Percentiles rank a stretch among this genome's conserved stretches.
These are phyloP conservation scores for Tachina fera DNA, from an alignment of 2,888 invertebrate species.

Conservation along the genomic window DNA sequence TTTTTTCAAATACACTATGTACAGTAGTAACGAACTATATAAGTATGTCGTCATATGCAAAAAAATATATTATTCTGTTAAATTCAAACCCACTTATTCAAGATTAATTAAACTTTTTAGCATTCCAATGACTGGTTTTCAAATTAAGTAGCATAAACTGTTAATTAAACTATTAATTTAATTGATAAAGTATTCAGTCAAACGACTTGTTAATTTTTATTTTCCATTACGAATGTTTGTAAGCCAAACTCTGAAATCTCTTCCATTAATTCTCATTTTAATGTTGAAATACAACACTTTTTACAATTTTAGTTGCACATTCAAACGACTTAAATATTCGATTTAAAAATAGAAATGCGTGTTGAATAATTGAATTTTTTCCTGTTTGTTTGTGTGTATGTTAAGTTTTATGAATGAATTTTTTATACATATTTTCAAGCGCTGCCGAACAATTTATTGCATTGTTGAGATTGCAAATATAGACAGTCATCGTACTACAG, in stretches of 20 bases:
- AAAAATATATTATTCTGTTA: no score
- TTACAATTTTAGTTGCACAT: constrained; percentile 3
- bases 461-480: constrained; percentile 49
- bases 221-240: background rate
- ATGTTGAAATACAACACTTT: background rate
- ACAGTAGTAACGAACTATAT: no score
- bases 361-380: constrained; percentile 42
- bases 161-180: constrained; percentile 28
- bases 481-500: background rate
- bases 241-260: background rate
- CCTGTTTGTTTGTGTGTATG: constrained; percentile 11
- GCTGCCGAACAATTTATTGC: constrained; percentile 51
- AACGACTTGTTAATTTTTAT: background rate
- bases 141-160: constrained; percentile 18
- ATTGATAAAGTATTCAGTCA: background rate
- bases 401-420: constrained; percentile 50
- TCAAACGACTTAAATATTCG: constrained; percentile 1
- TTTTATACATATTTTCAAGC: background rate
- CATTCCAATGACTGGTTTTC: constrained; percentile 3
- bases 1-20: no score
- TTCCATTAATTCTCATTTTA: background rate
- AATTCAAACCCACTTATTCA: no score
- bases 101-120: background rate
- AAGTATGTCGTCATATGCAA: no score
- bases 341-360: constrained; percentile 27